These are phyloP conservation scores for Propithecus perrieri DNA, from an alignment of 2,797 vertebrate species.

Conservation along the genomic window DNA sequence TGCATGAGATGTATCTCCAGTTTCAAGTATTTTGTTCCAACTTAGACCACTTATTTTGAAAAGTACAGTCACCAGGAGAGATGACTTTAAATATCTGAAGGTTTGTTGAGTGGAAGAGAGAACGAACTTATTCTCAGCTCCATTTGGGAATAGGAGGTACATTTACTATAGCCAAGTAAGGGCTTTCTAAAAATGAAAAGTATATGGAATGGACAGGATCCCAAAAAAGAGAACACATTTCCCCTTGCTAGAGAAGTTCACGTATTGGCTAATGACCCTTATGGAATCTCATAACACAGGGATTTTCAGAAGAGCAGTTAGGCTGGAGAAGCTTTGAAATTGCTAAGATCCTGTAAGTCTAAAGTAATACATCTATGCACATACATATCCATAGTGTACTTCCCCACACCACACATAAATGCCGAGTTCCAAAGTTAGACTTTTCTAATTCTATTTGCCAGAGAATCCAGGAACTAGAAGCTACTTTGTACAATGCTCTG, in stretches of 20 bases:
- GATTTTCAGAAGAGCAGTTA: neutral
- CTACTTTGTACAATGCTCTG: slow-evolving; percentile 97
- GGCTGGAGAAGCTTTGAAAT: neutral
- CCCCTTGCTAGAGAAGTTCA: neutral
- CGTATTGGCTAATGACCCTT: neutral
- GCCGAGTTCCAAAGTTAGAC: slow-evolving; percentile 70
- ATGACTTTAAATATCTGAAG: slow-evolving; percentile 4
- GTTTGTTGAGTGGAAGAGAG: neutral
- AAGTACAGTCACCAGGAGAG: neutral
- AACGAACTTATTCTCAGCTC: neutral
- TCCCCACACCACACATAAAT: neutral
- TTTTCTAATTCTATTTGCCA: slow-evolving; percentile 85
- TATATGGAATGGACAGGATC: neutral
- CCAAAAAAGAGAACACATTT: neutral
- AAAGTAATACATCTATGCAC: neutral
- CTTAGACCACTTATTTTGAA: neutral
- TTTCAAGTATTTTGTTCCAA: neutral
- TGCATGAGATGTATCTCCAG: neutral
- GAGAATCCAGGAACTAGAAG: slow-evolving; percentile 99
- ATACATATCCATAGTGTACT: neutral
- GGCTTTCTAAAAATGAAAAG: neutral
- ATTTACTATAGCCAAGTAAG: neutral
- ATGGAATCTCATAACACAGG: neutral
- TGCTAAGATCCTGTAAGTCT: neutral
- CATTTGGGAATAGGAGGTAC: neutral